Percentiles rank a stretch among this genome's conserved stretches.
Evolutionary conservation across 2,888 invertebrate species (phyloP).

Genomic region (Xylocampa areola): DNA sequence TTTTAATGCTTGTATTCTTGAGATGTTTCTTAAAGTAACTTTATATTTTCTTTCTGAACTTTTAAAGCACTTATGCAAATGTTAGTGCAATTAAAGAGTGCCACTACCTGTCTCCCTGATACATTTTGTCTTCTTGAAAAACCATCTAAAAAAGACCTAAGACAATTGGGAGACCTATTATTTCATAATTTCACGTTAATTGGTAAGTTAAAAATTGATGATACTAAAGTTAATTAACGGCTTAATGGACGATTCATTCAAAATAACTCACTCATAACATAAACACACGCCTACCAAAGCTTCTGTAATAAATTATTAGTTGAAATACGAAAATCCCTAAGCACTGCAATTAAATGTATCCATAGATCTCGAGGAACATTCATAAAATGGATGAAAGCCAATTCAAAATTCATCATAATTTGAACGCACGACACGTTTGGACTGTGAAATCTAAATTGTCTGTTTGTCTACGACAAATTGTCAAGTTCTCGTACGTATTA

Average conservation of each 20-base stretch:
- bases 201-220: too few species aligned
- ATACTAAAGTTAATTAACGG: constrained; percentile 20
- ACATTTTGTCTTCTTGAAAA: too few species aligned
- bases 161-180: too few species aligned
- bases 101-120: too few species aligned
- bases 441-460: constrained; percentile 14
- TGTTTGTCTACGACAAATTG: constrained; percentile 14
- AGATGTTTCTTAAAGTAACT: too few species aligned
- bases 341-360: constrained; percentile 40
- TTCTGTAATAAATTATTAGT: constrained; percentile 39
- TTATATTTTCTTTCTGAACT: too few species aligned
- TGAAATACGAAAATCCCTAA: constrained; percentile 37
- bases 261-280: constrained; percentile 19
- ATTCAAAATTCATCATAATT: constrained; percentile 36
- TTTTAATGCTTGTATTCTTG: constrained; percentile 13
- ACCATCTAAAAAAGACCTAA: neutral
- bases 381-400: constrained; percentile 35
- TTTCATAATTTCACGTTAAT: too few species aligned
- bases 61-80: too few species aligned
- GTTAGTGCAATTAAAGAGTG: too few species aligned
- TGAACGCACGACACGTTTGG: constrained; percentile 43
- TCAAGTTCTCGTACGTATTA: constrained; percentile 3
- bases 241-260: constrained; percentile 29
- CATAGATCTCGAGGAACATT: constrained; percentile 32
- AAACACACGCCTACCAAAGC: constrained; percentile 18